phyloP scores from a whole-genome alignment of 2,113 vertebrate species.

The Corythoichthys haematopterus region DNA sequence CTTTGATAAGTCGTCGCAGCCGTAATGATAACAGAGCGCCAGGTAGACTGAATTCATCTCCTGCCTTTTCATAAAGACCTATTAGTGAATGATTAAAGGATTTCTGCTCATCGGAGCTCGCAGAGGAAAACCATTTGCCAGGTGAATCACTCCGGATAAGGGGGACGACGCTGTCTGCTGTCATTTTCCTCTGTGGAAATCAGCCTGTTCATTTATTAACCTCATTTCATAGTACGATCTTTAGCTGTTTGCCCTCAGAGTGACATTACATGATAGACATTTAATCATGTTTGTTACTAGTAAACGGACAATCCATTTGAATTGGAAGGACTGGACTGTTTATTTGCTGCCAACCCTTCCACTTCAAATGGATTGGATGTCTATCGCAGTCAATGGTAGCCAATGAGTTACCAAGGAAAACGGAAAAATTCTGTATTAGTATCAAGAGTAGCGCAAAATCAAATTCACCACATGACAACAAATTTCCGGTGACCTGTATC shows the following conservation, averaged over 20 bases:
- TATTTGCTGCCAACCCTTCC: too few relatives aligned
- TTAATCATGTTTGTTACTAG: too few relatives aligned
- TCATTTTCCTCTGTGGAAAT: constrained; percentile 56
- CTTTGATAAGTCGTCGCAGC: constrained; percentile 61
- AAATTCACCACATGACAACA: too few relatives aligned
- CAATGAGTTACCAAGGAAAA: too few relatives aligned
- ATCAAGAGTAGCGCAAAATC: too few relatives aligned
- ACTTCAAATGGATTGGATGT: too few relatives aligned
- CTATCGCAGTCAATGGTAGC: too few relatives aligned
- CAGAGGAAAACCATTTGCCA: constrained; percentile 58
- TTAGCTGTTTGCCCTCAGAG: constrained; percentile 28
- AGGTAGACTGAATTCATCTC: constrained; percentile 69
- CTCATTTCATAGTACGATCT: constrained; percentile 51
- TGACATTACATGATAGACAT: too few relatives aligned
- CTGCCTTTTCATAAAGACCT: constrained; percentile 69
- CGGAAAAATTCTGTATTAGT: too few relatives aligned
- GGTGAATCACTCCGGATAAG: constrained; percentile 60
- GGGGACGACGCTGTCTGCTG: constrained; percentile 56
- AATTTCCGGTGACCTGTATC: too few relatives aligned
- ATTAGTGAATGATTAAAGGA: constrained; percentile 72
- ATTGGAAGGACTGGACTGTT: too few relatives aligned
- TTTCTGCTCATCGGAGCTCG: constrained; percentile 56
- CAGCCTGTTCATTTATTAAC: constrained; percentile 64
- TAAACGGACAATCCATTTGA: too few relatives aligned
- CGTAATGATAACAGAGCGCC: constrained; percentile 61